These are phyloP conservation scores for Poicephalus meyeri DNA, from an alignment of 2,113 vertebrate genomes.

Conservation along the genomic window DNA sequence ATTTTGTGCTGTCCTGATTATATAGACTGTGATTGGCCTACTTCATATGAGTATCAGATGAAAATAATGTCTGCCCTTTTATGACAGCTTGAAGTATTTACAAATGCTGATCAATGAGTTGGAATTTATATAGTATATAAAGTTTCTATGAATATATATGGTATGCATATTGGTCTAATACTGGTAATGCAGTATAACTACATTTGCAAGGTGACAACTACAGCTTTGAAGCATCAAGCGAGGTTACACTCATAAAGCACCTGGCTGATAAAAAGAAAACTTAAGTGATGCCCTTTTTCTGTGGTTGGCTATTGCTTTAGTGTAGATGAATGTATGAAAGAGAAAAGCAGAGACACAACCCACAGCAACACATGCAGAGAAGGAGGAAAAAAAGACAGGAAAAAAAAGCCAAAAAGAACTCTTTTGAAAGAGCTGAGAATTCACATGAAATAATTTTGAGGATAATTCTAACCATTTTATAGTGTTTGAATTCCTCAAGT, in stretches of 20 bases:
- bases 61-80: not conserved
- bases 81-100: not conserved
- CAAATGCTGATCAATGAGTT: not conserved
- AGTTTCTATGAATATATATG: not conserved
- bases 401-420: not conserved
- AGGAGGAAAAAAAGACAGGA: rapidly evolving
- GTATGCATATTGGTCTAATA: not conserved
- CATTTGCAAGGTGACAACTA: not conserved
- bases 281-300: not conserved
- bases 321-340: not conserved
- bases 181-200: not conserved
- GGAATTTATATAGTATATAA: not conserved
- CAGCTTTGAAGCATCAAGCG: not conserved
- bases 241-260: not conserved
- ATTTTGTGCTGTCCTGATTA: not conserved
- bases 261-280: not conserved
- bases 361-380: not conserved
- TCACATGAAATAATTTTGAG: not conserved
- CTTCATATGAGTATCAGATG: not conserved
- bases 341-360: not conserved
- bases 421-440: not conserved
- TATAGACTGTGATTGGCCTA: not conserved
- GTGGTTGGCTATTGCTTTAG: not conserved
- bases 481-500: not conserved
- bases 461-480: not conserved